phyloP scores from a whole-genome alignment of 2,113 vertebrate species.

The Sitta europaea region DNA sequence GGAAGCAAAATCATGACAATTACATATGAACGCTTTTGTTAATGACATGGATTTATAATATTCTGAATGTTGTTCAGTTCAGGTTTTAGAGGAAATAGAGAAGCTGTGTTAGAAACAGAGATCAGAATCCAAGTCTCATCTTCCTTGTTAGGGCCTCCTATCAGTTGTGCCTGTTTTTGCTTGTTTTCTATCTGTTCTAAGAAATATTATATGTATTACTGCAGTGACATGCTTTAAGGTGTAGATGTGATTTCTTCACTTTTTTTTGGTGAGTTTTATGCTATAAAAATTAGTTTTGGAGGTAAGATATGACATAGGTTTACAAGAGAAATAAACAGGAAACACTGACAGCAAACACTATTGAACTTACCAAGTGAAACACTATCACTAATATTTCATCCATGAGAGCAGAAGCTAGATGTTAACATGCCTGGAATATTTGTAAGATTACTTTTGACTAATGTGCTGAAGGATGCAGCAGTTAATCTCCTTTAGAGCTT shows the following conservation, averaged over 20 bases:
- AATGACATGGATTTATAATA: not conserved
- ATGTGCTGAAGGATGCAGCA: not conserved
- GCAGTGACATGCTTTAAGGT: not conserved
- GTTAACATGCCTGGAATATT: not conserved
- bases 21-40: not conserved
- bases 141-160: not conserved
- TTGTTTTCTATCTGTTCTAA: not conserved
- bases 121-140: not conserved
- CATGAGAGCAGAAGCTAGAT: not conserved
- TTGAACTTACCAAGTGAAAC: not conserved
- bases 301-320: not conserved
- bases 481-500: conserved; percentile 5
- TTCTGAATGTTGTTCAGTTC: not conserved
- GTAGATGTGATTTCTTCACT: not conserved
- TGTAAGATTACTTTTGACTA: conserved; percentile 27
- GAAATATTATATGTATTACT: not conserved
- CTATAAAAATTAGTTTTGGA: not conserved
- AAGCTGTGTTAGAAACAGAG: not conserved
- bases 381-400: not conserved
- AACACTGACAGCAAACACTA: not conserved
- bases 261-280: not conserved
- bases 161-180: not conserved
- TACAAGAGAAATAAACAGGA: not conserved
- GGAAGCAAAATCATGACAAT: not conserved
- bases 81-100: not conserved